Base-by-base conservation (phyloP, 2,888 invertebrate species). In the Danaus chrysippus region DNA sequence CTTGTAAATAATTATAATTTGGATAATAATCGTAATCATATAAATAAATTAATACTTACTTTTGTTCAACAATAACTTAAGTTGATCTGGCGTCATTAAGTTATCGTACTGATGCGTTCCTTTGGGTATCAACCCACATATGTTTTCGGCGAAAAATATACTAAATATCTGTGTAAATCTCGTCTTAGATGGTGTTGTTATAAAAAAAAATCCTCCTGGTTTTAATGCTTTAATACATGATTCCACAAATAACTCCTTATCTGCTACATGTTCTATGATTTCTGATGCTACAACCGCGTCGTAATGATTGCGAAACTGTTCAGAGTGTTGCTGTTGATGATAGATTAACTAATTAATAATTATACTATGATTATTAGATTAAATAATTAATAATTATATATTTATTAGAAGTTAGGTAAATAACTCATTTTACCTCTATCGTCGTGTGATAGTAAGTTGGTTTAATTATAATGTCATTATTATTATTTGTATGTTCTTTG, bases 21-120 rank as follows among this genome's bases (percentile, higher is more conserved):
- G 5, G 2, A 9, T n/a, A 2, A 46, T 46, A n/a, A n/a, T 5
- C 8, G 13, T 49, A 10, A 12, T 10, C 10, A 10, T 13, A 10
- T 10, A 17, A 10, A 46, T 10, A 17, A 42, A 23, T 9, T 34
- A 17, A 17, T 63, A 88, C 94, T 93, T 92, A 97, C 97, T 92
- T 84, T 93, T 92, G 73, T 94, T 94, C 58, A 97, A 84, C 58
- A 95, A 81, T 69, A 92, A 90, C 68, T 94, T 93, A n/a, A 97
- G 89, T 70, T 97, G 95, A 57, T 93, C 89, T 0, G 98, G 97
- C 0, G 93, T 88, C 15, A 97, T 93, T 83, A 99, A 97, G 84
- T 97, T 97, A 10, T 97, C 93, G 93, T 95, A 98, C 63, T 97
- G 94, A 82, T 99, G 99, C 0, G 98, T 97, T 5, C 98, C 98